Evolutionary conservation across 2,888 invertebrate genomes (phyloP).

Genomic region (Lasioglossum malachurum): DNA sequence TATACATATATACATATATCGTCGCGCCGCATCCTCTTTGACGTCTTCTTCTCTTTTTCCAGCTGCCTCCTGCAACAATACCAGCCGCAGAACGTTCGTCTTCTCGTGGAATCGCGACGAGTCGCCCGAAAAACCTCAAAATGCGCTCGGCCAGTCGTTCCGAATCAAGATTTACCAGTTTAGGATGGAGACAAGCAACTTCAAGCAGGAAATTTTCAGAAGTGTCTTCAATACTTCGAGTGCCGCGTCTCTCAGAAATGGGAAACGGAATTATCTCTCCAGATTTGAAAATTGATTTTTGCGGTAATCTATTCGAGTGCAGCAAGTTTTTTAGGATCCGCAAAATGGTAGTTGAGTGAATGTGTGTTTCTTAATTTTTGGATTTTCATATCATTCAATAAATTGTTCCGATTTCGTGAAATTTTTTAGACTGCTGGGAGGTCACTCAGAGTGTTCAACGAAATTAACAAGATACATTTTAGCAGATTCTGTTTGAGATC

Average conservation of each 20-base stretch:
- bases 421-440: no score
- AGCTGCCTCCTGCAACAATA: constrained; percentile 32
- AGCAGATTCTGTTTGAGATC: no score
- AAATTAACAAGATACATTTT: no score
- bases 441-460: no score
- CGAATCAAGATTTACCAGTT: neutral
- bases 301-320: no score
- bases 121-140: neutral
- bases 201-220: neutral
- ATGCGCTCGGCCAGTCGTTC: neutral
- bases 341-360: no score
- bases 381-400: no score
- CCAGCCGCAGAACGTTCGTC: neutral
- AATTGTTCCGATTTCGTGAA: no score
- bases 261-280: neutral
- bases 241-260: neutral
- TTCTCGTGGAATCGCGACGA: constrained; percentile 46
- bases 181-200: neutral
- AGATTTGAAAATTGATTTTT: no score
- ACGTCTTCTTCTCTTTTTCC: constrained; percentile 52
- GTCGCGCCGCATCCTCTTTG: constrained; percentile 58
- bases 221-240: no score
- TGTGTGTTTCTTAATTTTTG: no score
- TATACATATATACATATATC: constrained; percentile 43
- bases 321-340: no score